These are phyloP conservation scores for Pardosa pseudoannulata DNA, from an alignment of 2,888 invertebrate genomes.

Conservation along the genomic window DNA sequence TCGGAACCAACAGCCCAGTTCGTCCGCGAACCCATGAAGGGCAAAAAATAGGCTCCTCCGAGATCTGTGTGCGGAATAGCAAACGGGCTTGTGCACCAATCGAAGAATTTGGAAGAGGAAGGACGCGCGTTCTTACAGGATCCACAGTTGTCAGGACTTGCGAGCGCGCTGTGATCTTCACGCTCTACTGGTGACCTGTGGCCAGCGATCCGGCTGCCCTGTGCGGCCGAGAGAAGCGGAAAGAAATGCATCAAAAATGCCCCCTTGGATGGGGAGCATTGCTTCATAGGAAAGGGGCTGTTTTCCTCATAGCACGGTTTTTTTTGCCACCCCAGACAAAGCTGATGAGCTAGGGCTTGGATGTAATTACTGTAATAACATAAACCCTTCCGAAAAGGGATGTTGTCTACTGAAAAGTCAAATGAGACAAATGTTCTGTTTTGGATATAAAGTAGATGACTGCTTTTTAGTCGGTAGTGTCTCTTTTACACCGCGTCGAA, in stretches of 20 bases:
- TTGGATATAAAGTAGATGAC: no score
- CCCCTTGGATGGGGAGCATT: no score
- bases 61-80: neutral
- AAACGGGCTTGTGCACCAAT: neutral
- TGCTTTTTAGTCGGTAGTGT: no score
- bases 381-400: no score
- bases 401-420: no score
- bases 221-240: neutral
- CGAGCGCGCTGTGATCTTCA: constrained; percentile 36
- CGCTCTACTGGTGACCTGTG: constrained; percentile 38
- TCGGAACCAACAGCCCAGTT: neutral
- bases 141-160: constrained; percentile 19
- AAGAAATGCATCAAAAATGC: neutral
- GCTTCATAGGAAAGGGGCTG: no score
- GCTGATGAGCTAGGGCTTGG: no score
- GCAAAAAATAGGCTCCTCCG: neutral
- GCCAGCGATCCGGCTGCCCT: neutral
- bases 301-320: no score
- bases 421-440: no score
- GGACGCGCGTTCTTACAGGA: neutral
- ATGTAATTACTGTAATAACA: no score
- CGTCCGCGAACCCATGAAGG: neutral
- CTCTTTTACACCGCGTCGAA: no score
- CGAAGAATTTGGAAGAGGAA: constrained; percentile 12
- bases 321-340: no score